Evolutionary conservation across 2,888 invertebrate species (phyloP).

Genomic region (Pteria penguin): DNA sequence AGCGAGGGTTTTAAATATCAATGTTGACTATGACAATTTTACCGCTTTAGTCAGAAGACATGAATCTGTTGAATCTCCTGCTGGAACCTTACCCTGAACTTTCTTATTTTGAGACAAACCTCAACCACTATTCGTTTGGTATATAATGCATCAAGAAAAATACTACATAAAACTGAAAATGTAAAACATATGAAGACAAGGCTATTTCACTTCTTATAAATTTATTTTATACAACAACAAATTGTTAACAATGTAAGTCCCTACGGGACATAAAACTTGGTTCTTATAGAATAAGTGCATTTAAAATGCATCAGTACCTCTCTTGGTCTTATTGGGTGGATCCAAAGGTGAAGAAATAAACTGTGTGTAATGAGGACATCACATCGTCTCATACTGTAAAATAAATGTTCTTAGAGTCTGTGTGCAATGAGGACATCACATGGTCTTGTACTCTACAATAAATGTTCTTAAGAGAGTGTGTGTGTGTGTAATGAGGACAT

Average conservation of each 20-base stretch:
- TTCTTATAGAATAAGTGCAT: background rate
- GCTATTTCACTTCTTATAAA: background rate
- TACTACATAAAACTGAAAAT: too few relatives aligned
- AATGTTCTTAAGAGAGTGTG: background rate
- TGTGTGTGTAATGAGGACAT: background rate
- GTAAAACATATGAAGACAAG: too few relatives aligned
- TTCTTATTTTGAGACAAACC: too few relatives aligned
- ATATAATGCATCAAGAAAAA: too few relatives aligned
- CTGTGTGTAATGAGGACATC: background rate
- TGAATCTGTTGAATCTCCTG: too few relatives aligned
- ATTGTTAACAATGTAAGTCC: background rate
- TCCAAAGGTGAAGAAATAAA: background rate
- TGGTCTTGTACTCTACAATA: too few relatives aligned
- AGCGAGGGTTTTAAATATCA: too few relatives aligned
- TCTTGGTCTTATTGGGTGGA: background rate
- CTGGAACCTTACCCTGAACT: too few relatives aligned
- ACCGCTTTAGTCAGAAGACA: too few relatives aligned
- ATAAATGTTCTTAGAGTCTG: background rate
- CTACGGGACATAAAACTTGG: background rate
- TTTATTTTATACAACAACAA: background rate
- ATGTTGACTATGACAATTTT: too few relatives aligned
- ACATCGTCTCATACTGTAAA: too few relatives aligned
- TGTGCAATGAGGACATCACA: background rate
- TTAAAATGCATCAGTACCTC: background rate
- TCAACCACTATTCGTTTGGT: too few relatives aligned